Evolutionary conservation across 2,888 invertebrate species (phyloP), one percentile per base, ranked within the genome.

Genomic region (Flabesymbios commensalis): DNA sequence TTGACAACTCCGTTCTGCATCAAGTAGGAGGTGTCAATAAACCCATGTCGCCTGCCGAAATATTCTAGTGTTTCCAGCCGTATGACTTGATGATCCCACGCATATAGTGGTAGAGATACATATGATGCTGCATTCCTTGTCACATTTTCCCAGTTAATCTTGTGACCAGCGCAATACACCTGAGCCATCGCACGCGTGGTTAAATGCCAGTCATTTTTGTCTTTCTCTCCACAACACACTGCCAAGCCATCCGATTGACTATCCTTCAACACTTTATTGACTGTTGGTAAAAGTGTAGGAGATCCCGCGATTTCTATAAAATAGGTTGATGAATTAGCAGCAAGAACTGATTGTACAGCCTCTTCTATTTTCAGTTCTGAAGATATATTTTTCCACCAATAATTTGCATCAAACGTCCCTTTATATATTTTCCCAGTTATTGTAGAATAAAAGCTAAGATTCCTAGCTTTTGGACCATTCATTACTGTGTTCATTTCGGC

Each of bases 361-460:
- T 29, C 51, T 22, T 42, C 31, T 28, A 59, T 47, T 17, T 59
- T 28, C 19, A 55, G 51, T 14, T 33, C 22, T 3, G 32, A 28
- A 22, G 52, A 3, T 31, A 63, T 49, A 45, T 63, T 63, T 24
- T 63, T 42, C 63, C 63, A 63, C 59, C 61, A 63, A 45, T 63
- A 59, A 17, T 47, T 24, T 2, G 51, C 55, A 24, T 54, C 57
- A 10, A 52, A 22, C 7, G 24, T 45, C 14, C 49, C 49, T 14
- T 28, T 29, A 29, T 49, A 19, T 19, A 26, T 28, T 10, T 14
- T 28, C 28, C 28, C 29, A 10, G 29, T 14, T 10, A 28, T 10
- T 7, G 49, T 7, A 10, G 49, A 49, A 19, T 26, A 49, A 29
- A 49, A 49, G n/a, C 22, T 10, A 7, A 24, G n/a, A 7, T 14